phyloP scores from a whole-genome alignment of 2,797 vertebrate genomes.

The Margarornis squamiger region DNA sequence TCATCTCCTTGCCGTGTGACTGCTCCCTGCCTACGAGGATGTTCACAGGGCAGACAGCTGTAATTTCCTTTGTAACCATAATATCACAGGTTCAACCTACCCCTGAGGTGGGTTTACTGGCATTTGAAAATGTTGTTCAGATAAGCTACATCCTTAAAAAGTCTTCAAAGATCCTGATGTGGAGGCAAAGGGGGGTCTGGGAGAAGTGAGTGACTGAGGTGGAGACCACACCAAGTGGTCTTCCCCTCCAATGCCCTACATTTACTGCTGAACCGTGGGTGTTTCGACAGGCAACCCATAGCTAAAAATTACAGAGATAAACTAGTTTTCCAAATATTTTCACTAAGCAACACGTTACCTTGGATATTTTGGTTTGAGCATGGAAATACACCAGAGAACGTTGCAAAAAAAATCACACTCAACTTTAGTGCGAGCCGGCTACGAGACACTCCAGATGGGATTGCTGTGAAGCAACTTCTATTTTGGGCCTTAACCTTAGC shows the following conservation, averaged over 20 bases:
- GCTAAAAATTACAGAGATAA: neutral
- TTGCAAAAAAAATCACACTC: neutral
- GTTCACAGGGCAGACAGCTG: fast-evolving
- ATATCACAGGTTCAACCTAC: neutral
- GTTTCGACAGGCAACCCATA: neutral
- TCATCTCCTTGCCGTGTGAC: neutral
- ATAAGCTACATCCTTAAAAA: constrained; percentile 19
- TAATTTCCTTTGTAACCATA: neutral
- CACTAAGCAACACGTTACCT: neutral
- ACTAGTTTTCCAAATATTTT: neutral
- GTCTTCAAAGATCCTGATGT: neutral
- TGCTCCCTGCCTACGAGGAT: neutral
- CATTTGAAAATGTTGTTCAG: neutral
- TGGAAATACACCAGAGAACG: neutral
- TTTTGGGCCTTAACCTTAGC: constrained; percentile 57
- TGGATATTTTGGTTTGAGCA: neutral
- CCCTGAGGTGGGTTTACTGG: neutral
- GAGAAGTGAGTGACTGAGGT: neutral
- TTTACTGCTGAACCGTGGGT: neutral
- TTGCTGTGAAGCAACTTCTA: constrained; percentile 37
- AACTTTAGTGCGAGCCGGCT: neutral
- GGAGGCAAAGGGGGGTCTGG: neutral
- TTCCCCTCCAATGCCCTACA: neutral
- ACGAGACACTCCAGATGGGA: neutral
- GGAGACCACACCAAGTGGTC: neutral